A percentile compares a stretch with the other conserved stretches of the same genome.
Evolutionary conservation across 2,888 invertebrate genomes (phyloP).

Genomic region (Bellardia pandia): DNA sequence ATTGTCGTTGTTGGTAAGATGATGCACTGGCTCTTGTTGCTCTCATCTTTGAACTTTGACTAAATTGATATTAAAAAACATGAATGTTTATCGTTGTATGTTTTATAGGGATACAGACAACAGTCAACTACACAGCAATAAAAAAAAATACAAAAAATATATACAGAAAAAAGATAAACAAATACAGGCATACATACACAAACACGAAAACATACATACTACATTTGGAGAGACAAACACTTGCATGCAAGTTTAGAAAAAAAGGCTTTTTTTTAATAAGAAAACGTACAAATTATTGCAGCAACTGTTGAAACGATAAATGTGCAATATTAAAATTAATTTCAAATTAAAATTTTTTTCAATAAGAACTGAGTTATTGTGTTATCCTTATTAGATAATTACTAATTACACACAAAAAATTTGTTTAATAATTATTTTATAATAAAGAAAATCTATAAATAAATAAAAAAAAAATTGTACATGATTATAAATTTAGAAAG

Average conservation of each 20-base stretch:
- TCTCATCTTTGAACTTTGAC: slow-evolving; percentile 65
- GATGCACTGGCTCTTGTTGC: slow-evolving; percentile 56
- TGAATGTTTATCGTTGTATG: slow-evolving; percentile 51
- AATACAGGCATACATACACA: background rate
- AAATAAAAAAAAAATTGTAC: too few relatives aligned
- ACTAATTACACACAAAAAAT: too few relatives aligned
- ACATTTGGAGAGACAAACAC: background rate
- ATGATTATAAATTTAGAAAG: too few relatives aligned
- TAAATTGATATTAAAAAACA: slow-evolving; percentile 70
- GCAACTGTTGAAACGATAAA: background rate
- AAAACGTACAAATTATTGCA: slow-evolving; percentile 21
- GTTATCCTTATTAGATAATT: too few relatives aligned
- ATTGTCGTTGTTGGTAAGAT: slow-evolving; percentile 26
- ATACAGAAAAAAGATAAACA: slow-evolving; percentile 19
- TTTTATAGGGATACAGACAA: slow-evolving; percentile 33
- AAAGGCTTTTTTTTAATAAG: background rate
- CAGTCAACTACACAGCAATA: slow-evolving; percentile 23
- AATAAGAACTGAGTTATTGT: background rate
- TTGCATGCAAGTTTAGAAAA: background rate
- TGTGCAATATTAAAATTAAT: background rate
- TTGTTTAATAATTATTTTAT: too few relatives aligned
- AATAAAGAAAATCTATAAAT: too few relatives aligned
- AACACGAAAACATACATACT: background rate
- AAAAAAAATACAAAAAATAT: slow-evolving; percentile 28
- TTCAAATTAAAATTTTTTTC: background rate